These are phyloP conservation scores for Cataglyphis altisquamis DNA, from an alignment of 2,888 invertebrate genomes.

Conservation along the genomic window DNA sequence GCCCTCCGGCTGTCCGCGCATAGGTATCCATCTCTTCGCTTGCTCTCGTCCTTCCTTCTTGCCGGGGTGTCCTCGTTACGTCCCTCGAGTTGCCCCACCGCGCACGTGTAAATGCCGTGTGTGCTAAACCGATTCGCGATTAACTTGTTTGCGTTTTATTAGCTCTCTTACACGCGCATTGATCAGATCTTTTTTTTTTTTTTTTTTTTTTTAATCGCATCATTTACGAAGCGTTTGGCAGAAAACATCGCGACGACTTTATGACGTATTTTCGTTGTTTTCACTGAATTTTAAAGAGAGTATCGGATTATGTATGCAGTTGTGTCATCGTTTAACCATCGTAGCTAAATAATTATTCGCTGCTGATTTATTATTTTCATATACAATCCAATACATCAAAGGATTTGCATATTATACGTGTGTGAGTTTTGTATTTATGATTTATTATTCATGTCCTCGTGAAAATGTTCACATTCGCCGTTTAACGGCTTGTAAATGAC, in stretches of 20 bases:
- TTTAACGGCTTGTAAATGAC: constrained; percentile 30
- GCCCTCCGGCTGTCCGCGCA: constrained; percentile 58
- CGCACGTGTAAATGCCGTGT: constrained; percentile 35
- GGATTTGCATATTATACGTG: constrained; percentile 22
- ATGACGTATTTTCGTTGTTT: background rate
- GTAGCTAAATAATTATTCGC: background rate
- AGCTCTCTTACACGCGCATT: background rate
- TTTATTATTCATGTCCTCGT: constrained; percentile 28
- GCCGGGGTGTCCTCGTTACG: constrained; percentile 36
- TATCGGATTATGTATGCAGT: background rate
- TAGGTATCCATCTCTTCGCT: constrained; percentile 48
- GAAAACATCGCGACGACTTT: constrained; percentile 14
- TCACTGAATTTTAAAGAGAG: background rate
- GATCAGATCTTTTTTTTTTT: constrained; percentile 1
- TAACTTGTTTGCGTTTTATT: constrained; percentile 62
- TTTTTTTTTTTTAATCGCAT: background rate
- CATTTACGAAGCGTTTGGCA: background rate
- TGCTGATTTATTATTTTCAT: constrained; percentile 16
- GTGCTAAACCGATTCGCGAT: constrained; percentile 52
- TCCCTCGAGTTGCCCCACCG: constrained; percentile 35
- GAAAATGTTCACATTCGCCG: constrained; percentile 22
- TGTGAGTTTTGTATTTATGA: background rate
- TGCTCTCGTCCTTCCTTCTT: constrained; percentile 55
- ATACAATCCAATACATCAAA: background rate
- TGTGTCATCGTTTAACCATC: background rate